Conservation (phyloP, 2,888 invertebrate genomes). For the Cepaea hortensis region DNA sequence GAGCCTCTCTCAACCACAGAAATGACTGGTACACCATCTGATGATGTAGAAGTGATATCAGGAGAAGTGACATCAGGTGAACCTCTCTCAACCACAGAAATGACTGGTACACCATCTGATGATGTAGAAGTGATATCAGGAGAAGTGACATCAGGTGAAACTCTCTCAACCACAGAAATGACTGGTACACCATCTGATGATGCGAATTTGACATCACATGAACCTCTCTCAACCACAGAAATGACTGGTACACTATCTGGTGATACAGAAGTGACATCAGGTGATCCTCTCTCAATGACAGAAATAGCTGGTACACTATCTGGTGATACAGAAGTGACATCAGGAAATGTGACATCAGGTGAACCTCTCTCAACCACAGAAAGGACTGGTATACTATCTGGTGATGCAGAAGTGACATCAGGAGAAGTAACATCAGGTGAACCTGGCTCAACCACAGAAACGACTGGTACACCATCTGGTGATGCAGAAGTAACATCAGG, state of each 20-base stretch:
- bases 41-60: background rate
- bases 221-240: background rate
- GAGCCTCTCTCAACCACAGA: background rate
- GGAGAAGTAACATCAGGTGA: background rate
- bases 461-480: background rate
- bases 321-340: constrained; percentile 2
- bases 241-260: background rate
- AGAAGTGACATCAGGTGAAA: background rate
- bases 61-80: background rate
- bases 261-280: background rate
- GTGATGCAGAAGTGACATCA: constrained; percentile 1
- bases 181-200: background rate
- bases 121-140: background rate
- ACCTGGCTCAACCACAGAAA: background rate
- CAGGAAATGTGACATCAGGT: background rate
- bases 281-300: background rate
- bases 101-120: background rate
- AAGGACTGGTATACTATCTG: background rate
- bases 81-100: background rate
- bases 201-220: background rate
- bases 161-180: background rate
- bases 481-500: constrained; percentile 6
- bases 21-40: background rate
- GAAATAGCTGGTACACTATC: background rate
- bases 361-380: background rate